A percentile compares a stretch with the other conserved stretches of the same genome.
phyloP scores from a whole-genome alignment of 2,113 vertebrate genomes.

The Tragelaphus scriptus region DNA sequence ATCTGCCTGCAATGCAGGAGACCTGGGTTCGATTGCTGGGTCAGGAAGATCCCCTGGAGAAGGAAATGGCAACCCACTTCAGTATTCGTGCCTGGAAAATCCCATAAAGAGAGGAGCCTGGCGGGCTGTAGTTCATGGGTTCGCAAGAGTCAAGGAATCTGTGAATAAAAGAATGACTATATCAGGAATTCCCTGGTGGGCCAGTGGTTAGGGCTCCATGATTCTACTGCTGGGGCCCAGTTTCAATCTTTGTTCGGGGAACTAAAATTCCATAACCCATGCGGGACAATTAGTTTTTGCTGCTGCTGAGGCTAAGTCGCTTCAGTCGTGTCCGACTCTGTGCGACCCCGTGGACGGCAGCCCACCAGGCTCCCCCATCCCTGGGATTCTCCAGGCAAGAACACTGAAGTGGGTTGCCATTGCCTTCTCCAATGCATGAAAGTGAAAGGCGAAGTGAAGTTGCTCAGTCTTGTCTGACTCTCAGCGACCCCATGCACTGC shows the following conservation, averaged over 20 bases:
- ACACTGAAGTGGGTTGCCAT: no score
- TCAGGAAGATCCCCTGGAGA: not conserved
- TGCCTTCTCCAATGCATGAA: no score
- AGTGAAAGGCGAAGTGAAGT: no score
- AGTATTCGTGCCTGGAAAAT: not conserved
- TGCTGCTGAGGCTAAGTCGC: no score
- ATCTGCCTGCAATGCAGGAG: not conserved
- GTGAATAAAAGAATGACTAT: not conserved
- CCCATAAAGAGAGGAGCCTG: not conserved
- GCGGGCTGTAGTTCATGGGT: not conserved
- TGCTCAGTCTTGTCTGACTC: no score
- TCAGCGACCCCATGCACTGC: no score
- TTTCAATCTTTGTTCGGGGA: not conserved
- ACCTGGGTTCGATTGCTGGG: not conserved
- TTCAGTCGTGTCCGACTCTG: no score
- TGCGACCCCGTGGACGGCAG: accelerated
- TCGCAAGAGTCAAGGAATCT: not conserved
- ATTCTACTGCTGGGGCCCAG: not conserved
- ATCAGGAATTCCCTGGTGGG: not conserved
- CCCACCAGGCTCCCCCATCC: no score
- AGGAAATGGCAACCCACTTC: not conserved
- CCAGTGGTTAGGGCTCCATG: not conserved
- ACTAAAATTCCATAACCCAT: not conserved
- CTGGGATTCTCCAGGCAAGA: no score
- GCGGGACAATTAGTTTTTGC: not conserved